Conservation (phyloP, 2,113 vertebrate species). For the Pelusios castaneus region DNA sequence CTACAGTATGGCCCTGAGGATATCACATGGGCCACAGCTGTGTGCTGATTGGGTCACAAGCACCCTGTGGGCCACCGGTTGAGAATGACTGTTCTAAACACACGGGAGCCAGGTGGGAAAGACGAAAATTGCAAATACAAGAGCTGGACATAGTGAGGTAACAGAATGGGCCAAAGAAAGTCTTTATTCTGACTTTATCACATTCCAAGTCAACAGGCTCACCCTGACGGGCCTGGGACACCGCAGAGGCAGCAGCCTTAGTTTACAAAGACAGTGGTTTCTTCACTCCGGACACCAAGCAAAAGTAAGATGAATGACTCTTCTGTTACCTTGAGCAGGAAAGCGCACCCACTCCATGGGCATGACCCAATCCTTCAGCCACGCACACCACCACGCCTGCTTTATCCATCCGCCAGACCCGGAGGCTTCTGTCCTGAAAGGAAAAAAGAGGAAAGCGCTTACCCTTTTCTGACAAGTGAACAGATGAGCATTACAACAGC, state of each 20-base stretch:
- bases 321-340: conserved; percentile 89
- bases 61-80: no score
- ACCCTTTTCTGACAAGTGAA: accelerated
- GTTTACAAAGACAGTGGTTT: not conserved
- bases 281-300: not conserved
- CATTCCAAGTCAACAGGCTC: accelerated
- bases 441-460: accelerated
- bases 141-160: not conserved
- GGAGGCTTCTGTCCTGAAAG: conserved; percentile 87
- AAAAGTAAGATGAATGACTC: not conserved
- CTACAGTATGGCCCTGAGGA: no score
- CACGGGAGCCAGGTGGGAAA: accelerated
- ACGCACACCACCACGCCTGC: conserved; percentile 84
- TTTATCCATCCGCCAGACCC: conserved; percentile 88
- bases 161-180: not conserved
- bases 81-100: no score
- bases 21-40: no score
- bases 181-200: accelerated
- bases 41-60: no score
- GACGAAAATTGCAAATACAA: not conserved
- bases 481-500: not conserved
- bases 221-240: not conserved
- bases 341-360: conserved; percentile 86
- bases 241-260: not conserved
- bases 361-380: conserved; percentile 87